phyloP scores from a whole-genome alignment of 2,888 invertebrate species.

The Ochropleura plecta region DNA sequence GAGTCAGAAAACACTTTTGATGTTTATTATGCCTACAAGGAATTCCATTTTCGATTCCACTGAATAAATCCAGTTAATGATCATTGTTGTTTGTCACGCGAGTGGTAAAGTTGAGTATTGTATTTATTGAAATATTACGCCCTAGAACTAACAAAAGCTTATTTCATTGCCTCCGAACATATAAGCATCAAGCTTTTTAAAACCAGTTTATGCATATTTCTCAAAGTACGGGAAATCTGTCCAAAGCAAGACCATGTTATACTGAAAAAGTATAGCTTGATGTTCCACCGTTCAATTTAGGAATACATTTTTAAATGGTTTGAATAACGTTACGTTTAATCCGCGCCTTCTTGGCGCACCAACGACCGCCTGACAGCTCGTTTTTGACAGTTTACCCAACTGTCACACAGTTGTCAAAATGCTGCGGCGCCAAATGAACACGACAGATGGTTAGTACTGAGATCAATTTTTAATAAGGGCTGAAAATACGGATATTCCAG shows the following conservation, averaged over 20 bases:
- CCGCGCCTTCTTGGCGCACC: background rate
- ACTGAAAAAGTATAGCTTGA: too few relatives aligned
- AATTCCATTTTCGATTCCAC: conserved; percentile 18
- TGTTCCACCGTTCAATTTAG: too few relatives aligned
- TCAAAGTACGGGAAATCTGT: too few relatives aligned
- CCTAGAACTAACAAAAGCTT: conserved; percentile 2
- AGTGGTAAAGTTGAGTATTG: background rate
- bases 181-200: too few relatives aligned
- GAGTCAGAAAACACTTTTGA: conserved; percentile 3
- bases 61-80: conserved; percentile 32
- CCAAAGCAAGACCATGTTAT: too few relatives aligned
- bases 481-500: background rate
- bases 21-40: background rate
- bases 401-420: background rate
- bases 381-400: background rate
- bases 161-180: background rate
- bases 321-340: background rate
- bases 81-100: conserved; percentile 41
- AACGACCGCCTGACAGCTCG: background rate
- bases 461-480: background rate
- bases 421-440: background rate
- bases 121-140: conserved; percentile 6
- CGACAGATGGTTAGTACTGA: background rate
- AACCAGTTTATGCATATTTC: too few relatives aligned
- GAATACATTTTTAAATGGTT: background rate